Conservation (phyloP, 2,113 vertebrate species). For the Phasianus colchicus region DNA sequence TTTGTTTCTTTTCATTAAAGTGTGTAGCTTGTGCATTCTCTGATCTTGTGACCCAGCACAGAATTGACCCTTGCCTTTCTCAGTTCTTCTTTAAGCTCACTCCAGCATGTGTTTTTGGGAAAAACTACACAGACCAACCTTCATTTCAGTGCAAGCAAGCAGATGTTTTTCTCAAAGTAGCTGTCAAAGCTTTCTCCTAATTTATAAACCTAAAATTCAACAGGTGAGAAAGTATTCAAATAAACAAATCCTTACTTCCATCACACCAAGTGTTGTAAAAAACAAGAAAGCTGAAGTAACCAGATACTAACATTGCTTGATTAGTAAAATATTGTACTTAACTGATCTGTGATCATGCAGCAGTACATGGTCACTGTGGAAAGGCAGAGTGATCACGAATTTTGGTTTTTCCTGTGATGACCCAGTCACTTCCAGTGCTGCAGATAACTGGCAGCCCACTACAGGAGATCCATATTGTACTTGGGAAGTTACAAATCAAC, state of each 20-base stretch:
- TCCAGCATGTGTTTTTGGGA: rapidly evolving
- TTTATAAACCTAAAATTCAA: background rate
- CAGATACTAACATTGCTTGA: background rate
- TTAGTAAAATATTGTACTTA: background rate
- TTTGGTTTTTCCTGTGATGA: background rate
- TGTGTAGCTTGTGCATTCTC: background rate
- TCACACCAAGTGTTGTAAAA: background rate
- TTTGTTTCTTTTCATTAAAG: background rate
- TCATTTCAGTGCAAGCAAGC: background rate
- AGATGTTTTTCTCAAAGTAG: background rate
- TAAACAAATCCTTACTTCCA: background rate
- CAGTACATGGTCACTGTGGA: background rate
- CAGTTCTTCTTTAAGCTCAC: background rate
- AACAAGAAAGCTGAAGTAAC: background rate
- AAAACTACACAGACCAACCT: background rate
- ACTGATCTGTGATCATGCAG: background rate
- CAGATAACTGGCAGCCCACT: background rate
- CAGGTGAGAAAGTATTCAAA: background rate
- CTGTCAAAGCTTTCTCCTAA: background rate
- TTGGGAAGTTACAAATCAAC: background rate
- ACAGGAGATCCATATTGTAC: background rate
- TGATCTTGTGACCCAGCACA: background rate
- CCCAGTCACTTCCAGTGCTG: background rate
- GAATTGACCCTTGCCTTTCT: background rate
- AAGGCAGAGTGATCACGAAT: background rate